Evolutionary conservation across 2,888 invertebrate genomes (phyloP).

Genomic region (Corythucha ciliata): DNA sequence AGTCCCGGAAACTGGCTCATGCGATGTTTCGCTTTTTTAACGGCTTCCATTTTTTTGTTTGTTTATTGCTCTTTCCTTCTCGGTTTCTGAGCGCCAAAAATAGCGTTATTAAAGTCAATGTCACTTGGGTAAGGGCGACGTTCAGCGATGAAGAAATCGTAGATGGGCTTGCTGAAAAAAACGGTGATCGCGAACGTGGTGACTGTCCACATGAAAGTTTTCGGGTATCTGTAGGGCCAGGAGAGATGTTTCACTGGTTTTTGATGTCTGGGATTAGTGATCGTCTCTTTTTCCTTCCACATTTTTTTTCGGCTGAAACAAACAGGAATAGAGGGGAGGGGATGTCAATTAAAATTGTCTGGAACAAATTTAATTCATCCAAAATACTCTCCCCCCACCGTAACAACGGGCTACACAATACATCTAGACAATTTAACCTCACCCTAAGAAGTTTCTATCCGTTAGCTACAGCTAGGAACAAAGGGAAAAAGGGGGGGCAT

Average conservation of each 20-base stretch:
- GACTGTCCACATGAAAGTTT: conserved; percentile 3
- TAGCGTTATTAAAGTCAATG: neutral
- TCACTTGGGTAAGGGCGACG: too few species aligned
- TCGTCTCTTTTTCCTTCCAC: conserved; percentile 21
- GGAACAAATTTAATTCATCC: neutral
- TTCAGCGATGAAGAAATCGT: conserved; percentile 16
- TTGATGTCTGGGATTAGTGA: neutral
- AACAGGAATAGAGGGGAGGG: neutral
- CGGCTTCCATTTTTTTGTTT: conserved; percentile 25
- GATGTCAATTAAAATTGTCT: too few species aligned
- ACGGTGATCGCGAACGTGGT: conserved; percentile 3
- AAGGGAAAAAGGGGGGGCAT: too few species aligned
- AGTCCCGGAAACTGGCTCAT: conserved; percentile 22
- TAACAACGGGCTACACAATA: too few species aligned
- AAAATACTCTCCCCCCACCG: too few species aligned
- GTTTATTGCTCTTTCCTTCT: neutral
- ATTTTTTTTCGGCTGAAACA: conserved; percentile 25
- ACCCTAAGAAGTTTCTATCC: too few species aligned
- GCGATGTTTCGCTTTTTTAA: conserved; percentile 27
- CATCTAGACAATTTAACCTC: too few species aligned
- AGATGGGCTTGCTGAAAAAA: conserved; percentile 26
- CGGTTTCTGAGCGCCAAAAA: neutral
- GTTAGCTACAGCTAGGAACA: too few species aligned
- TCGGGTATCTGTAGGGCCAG: conserved; percentile 23
- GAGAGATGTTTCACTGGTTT: conserved; percentile 24